Evolutionary conservation across 1,140 invertebrate genomes (phyloP).

Genomic region (Charaxes varanes): DNA sequence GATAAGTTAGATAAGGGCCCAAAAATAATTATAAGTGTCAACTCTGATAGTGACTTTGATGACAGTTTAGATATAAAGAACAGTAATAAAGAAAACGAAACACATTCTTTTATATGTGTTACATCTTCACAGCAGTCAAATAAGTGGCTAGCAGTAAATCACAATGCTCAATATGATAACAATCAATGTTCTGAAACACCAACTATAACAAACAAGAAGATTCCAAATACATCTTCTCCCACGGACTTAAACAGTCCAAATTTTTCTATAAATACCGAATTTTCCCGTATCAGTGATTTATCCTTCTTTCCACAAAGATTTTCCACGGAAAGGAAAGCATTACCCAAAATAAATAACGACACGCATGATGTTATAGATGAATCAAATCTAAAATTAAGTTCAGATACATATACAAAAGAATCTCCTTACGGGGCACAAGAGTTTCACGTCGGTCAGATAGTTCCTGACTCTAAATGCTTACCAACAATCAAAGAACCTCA

Average conservation of each 20-base stretch:
- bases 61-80: slow-evolving; percentile 46
- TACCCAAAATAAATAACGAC: slow-evolving; percentile 50
- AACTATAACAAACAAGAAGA: slow-evolving; percentile 41
- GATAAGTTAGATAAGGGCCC: slow-evolving; percentile 51
- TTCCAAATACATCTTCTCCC: slow-evolving; percentile 63
- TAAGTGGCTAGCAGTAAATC: slow-evolving; percentile 44
- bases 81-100: slow-evolving; percentile 54
- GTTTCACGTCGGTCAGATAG: slow-evolving; percentile 24
- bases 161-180: slow-evolving; percentile 26
- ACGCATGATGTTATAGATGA: slow-evolving; percentile 53
- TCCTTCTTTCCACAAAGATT: slow-evolving; percentile 66
- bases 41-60: slow-evolving; percentile 53
- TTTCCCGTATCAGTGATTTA: slow-evolving; percentile 61
- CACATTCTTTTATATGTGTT: slow-evolving; percentile 50
- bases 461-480: slow-evolving; percentile 22
- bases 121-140: slow-evolving; percentile 40
- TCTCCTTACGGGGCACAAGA: slow-evolving; percentile 53
- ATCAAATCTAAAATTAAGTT: slow-evolving; percentile 42
- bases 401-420: slow-evolving; percentile 69
- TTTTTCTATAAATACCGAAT: slow-evolving; percentile 63
- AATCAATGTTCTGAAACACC: slow-evolving; percentile 35
- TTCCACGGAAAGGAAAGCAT: slow-evolving; percentile 64
- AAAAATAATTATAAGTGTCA: slow-evolving; percentile 51
- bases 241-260: slow-evolving; percentile 61
- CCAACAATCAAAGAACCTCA: slow-evolving; percentile 35